phyloP scores from a whole-genome alignment of 2,797 vertebrate species.

The Buceros bicornis region DNA sequence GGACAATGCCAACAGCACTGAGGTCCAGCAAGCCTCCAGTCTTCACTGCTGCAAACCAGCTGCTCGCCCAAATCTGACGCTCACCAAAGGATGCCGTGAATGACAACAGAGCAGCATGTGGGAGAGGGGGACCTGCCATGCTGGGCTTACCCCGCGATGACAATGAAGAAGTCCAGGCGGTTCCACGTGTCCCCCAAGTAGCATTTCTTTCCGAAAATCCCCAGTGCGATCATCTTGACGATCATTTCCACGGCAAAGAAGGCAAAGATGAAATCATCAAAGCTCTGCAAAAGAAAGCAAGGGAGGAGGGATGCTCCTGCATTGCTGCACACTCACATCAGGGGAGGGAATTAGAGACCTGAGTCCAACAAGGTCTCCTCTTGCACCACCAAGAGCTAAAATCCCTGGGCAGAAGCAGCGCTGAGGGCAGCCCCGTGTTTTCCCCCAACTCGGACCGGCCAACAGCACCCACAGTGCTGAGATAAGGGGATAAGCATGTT shows the following conservation, averaged over 20 bases:
- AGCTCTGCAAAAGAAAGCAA: constrained; percentile 82
- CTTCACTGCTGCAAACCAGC: neutral
- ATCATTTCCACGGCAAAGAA: constrained; percentile 99
- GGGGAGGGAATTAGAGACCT: neutral
- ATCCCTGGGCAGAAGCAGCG: neutral
- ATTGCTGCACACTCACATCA: fast-evolving
- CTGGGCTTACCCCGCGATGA: constrained; percentile 92
- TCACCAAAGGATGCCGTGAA: neutral
- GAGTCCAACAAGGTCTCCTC: neutral
- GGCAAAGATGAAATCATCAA: constrained; percentile 98
- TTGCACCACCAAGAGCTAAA: neutral
- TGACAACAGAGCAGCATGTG: fast-evolving
- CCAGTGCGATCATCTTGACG: constrained; percentile 97
- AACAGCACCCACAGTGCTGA: neutral
- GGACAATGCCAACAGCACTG: fast-evolving
- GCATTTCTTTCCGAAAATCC: constrained; percentile 98
- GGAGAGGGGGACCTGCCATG: fast-evolving
- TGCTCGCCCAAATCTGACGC: neutral
- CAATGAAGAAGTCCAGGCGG: constrained; percentile 97
- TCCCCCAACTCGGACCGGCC: neutral
- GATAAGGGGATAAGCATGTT: neutral
- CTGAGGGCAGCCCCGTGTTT: neutral
- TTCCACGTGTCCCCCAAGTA: constrained; percentile 99
- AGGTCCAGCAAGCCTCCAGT: neutral
- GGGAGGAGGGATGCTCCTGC: neutral